phyloP scores from a whole-genome alignment of 2,797 vertebrate species.

The Tiaroga cobitis region DNA sequence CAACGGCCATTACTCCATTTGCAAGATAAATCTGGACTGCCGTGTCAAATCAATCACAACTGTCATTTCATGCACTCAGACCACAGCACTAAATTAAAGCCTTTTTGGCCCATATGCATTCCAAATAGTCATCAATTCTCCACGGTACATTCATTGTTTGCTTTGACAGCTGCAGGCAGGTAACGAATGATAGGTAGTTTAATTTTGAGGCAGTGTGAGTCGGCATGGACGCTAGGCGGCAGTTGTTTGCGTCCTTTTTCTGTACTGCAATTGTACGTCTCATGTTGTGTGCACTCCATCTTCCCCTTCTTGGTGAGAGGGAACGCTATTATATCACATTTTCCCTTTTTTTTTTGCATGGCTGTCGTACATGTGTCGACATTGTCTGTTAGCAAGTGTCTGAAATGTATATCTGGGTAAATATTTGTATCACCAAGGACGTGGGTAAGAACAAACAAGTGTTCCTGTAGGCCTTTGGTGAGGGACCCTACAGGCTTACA shows the following conservation, averaged over 20 bases:
- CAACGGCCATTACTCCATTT: constrained; percentile 92
- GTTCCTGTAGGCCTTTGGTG: constrained; percentile 74
- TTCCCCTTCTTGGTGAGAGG: constrained; percentile 31
- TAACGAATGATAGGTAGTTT: constrained; percentile 69
- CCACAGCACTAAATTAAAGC: constrained; percentile 88
- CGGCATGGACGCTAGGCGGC: neutral
- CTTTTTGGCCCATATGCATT: constrained; percentile 88
- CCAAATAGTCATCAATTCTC: constrained; percentile 89
- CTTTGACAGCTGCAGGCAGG: constrained; percentile 87
- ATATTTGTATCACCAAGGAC: constrained; percentile 75
- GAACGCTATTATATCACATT: constrained; percentile 54
- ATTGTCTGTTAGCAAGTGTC: constrained; percentile 61
- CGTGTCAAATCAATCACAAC: constrained; percentile 89
- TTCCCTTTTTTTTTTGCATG: constrained; percentile 62
- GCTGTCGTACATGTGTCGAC: constrained; percentile 69
- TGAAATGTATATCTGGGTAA: constrained; percentile 73
- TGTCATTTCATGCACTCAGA: constrained; percentile 86
- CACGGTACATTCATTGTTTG: constrained; percentile 87
- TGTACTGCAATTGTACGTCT: neutral
- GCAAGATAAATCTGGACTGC: constrained; percentile 91
- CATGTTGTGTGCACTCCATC: neutral
- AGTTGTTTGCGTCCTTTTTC: constrained; percentile 31
- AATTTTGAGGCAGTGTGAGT: neutral
- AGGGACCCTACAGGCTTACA: constrained; percentile 71
- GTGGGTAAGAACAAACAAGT: constrained; percentile 71